These are phyloP conservation scores for Rafetus swinhoei DNA, from an alignment of 2,113 vertebrate species.

Conservation along the genomic window DNA sequence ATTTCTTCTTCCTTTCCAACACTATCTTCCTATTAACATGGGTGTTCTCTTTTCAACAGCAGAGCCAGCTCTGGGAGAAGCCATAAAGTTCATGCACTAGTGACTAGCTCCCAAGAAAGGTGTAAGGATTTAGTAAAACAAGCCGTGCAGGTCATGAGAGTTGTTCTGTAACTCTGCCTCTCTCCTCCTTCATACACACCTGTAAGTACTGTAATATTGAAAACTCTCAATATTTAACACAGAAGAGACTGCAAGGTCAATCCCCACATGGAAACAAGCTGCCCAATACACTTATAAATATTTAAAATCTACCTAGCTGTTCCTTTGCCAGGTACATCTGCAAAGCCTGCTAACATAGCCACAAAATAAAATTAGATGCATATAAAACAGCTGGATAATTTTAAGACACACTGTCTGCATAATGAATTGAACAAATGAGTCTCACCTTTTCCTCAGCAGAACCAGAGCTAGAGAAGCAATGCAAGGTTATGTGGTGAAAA, in stretches of 20 bases:
- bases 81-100: neutral
- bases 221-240: neutral
- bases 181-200: neutral
- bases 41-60: neutral
- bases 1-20: slow-evolving; percentile 35
- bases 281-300: slow-evolving; percentile 32
- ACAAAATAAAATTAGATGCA: neutral
- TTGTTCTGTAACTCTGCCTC: neutral
- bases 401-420: neutral
- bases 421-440: neutral
- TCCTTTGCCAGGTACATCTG: neutral
- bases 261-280: slow-evolving; percentile 27
- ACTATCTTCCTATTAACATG: neutral
- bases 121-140: neutral
- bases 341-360: neutral
- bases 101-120: neutral
- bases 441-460: slow-evolving; percentile 64
- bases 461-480: slow-evolving; percentile 24
- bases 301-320: slow-evolving; percentile 22
- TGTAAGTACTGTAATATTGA: slow-evolving; percentile 19
- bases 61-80: neutral
- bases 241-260: slow-evolving; percentile 53
- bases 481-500: slow-evolving; percentile 56
- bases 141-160: too few species aligned
- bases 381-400: neutral